These are phyloP conservation scores for Chironomus striatipennis DNA, from an alignment of 1,140 invertebrate species.

Conservation along the genomic window DNA sequence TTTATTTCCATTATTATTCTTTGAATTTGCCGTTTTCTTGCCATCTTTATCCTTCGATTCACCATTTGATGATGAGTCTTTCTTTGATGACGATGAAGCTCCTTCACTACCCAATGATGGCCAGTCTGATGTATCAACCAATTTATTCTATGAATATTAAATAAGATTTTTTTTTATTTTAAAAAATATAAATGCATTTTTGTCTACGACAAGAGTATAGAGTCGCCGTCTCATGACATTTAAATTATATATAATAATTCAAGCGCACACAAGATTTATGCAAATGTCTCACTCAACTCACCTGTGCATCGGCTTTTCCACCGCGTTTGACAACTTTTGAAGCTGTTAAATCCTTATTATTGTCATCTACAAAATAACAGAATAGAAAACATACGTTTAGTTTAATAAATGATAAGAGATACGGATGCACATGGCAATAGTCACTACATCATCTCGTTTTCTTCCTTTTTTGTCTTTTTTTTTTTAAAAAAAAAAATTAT, in stretches of 20 bases:
- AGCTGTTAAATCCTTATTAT: slow-evolving; percentile 1
- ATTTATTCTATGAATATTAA: neutral
- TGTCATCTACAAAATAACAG: neutral
- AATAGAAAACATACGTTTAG: neutral
- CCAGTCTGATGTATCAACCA: neutral
- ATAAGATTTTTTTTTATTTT: no score
- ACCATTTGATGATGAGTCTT: slow-evolving; percentile 16
- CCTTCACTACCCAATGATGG: neutral
- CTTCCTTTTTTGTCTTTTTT: neutral
- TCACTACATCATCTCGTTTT: neutral
- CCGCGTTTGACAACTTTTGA: slow-evolving; percentile 22
- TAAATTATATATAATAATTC: no score
- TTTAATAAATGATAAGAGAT: neutral
- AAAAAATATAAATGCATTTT: no score
- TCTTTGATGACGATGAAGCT: neutral
- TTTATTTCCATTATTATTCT: neutral
- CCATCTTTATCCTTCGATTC: neutral
- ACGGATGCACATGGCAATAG: neutral
- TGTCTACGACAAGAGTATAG: no score
- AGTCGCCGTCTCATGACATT: no score
- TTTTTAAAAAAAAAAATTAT: neutral
- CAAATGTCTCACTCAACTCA: neutral
- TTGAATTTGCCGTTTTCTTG: neutral
- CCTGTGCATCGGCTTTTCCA: neutral
- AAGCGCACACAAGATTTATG: no score